Conservation (phyloP, 2,888 invertebrate species). For the Nomada hirtipes region DNA sequence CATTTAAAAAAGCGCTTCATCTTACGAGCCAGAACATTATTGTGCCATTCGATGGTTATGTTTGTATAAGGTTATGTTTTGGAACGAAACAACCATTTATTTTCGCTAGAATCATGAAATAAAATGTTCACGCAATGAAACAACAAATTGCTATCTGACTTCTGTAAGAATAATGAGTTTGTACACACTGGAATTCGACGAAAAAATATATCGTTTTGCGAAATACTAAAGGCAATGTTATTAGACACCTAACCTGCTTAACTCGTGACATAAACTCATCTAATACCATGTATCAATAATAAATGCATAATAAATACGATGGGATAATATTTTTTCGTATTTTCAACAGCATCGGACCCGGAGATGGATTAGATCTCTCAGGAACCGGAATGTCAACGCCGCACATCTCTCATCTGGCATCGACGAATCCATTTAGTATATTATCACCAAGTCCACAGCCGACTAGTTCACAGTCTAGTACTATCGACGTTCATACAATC, state of each 20-base stretch:
- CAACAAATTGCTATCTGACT: background rate
- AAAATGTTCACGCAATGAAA: slow-evolving; percentile 45
- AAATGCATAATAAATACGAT: background rate
- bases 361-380: slow-evolving; percentile 72
- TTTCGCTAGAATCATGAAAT: slow-evolving; percentile 56
- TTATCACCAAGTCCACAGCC: slow-evolving; percentile 75
- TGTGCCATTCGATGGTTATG: background rate
- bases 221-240: background rate
- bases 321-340: background rate
- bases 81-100: slow-evolving; percentile 24
- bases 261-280: background rate
- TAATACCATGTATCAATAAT: background rate
- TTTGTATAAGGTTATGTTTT: slow-evolving; percentile 62
- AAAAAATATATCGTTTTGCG: background rate
- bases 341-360: slow-evolving; percentile 72
- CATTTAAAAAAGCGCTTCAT: background rate
- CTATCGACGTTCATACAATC: slow-evolving; percentile 73
- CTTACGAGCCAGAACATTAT: background rate
- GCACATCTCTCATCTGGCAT: slow-evolving; percentile 71
- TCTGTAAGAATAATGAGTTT: background rate
- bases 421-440: slow-evolving; percentile 72
- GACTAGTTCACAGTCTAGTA: slow-evolving; percentile 76
- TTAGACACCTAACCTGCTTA: slow-evolving; percentile 4
- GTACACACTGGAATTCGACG: background rate
- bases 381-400: slow-evolving; percentile 74